Base-by-base conservation (phyloP, 2,797 vertebrate species). In the Rachycentron canadum region DNA sequence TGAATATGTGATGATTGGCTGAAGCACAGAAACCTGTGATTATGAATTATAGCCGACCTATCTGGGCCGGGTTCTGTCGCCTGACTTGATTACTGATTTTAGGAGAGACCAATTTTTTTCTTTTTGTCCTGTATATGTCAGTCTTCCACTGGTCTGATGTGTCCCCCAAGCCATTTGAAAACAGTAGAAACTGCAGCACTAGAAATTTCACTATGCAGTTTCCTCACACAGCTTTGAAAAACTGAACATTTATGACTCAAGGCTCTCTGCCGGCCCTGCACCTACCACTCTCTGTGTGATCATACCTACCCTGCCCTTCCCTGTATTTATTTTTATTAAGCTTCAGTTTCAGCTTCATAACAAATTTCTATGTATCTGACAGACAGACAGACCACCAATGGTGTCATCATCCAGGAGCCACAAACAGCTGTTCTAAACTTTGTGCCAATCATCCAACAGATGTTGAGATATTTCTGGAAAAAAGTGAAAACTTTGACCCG, bases 1-100 rank as follows among this genome's bases (percentile, higher is more conserved):
- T 82, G 81, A 90, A 88, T 85, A 70, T 57, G 67, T 45, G 79
- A 87, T 81, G 86, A 89, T 77, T 80, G 81, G 80, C 85, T 47
- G 19, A 56, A 80, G 50, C 10, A 47, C 14, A 62, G 59, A 7
- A 82, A 78, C 55, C 69, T 84, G 82, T 81, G 76, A 86, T 88
- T 82, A 84, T 76, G 32, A 82, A 80, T 81, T 78, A 79, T 41
- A 66, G 58, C 36, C 64, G 1, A 65, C 71, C 60, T 80, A 65
- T 87, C 55, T 73, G 79, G 75, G 25, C 30, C 9, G 40, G n/a
- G 53, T 52, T 73, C 30, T 60, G 63, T 36, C 52, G 34, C 28
- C 36, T 50, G 58, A 83, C 71, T 79, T 77, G 67, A 83, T 73
- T 70, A 55, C 58, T 32, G 28, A 62, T 34, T 82, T 49, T 25